Evolutionary conservation across 2,113 vertebrate genomes (phyloP), one percentile per base, ranked within the genome.

Genomic region (Erpornis zantholeuca): DNA sequence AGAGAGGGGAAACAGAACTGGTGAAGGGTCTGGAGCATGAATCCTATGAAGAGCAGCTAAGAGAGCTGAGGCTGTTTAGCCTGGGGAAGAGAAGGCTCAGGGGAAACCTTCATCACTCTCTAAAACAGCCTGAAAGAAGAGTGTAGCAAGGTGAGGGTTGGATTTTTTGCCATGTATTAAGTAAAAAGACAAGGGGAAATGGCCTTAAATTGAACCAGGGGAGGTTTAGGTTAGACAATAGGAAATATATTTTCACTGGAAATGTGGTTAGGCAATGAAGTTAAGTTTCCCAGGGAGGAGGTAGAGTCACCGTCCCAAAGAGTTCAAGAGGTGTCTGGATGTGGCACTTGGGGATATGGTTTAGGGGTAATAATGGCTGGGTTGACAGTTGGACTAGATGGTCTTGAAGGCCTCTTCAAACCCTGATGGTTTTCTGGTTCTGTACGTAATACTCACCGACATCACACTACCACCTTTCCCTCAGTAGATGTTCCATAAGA

Each of bases 141-240:
- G 3, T 8, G 3, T 11, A 40, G 14, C 18, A 15, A 61, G 15
- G 17, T 47, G 47, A 18, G 8, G 6, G 7, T 15, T 4, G 2
- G 17, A 35, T 52, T 40, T 38, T 75, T 13, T n/a, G 29, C 38
- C 23, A 18, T 31, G 11, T 29, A 17, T 53, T 36, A 38, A 44
- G 12, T 27, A 49, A 36, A 50, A 81, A 6, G 2, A 14, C 9
- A 60, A 40, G 11, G 16, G 9, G 11, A 40, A 68, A n/a, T 12
- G 16, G 29, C 9, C 11, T 45, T n/a, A 60, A 66, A 33, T 25
- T 68, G 13, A 2, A 60, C 16, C 7, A 47, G 16, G 5, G 28
- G 24, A 25, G 5, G 20, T 66, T 81, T 60, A n/a, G 4, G 31
- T 61, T 29, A 22, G 38, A 47, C 15, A n/a, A 40, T 22, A 47